Conservation (phyloP, 2,888 invertebrate genomes). For the Glyphotaelius pellucidus region DNA sequence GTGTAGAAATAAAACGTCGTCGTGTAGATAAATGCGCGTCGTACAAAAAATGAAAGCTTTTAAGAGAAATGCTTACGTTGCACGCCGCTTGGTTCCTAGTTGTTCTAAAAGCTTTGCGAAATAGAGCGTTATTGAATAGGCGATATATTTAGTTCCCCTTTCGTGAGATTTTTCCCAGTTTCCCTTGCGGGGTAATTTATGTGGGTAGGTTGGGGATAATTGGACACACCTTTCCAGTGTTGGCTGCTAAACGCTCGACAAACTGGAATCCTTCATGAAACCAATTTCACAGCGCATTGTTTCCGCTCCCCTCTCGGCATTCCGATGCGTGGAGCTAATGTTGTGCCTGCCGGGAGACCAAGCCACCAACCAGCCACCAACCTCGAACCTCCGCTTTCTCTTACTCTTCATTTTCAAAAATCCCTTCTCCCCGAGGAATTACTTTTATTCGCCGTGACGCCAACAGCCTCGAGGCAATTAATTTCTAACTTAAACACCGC, state of each 20-base stretch:
- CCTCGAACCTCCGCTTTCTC: slow-evolving; percentile 30
- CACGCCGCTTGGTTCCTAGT: not conserved
- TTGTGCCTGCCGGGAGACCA: not conserved
- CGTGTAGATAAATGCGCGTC: not conserved
- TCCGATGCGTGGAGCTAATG: slow-evolving; percentile 39
- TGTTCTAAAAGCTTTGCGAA: not conserved
- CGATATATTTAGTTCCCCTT: slow-evolving; percentile 47
- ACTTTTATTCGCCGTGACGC: slow-evolving; percentile 32
- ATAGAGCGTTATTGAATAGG: slow-evolving; percentile 18
- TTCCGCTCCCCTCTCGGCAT: slow-evolving; percentile 52
- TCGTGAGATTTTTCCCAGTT: slow-evolving; percentile 19
- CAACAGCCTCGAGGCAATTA: slow-evolving; percentile 21
- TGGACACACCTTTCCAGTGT: slow-evolving; percentile 65
- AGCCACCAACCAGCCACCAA: slow-evolving; percentile 9
- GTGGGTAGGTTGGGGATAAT: slow-evolving; percentile 60
- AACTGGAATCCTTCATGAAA: slow-evolving; percentile 56
- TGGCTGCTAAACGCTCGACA: slow-evolving; percentile 56
- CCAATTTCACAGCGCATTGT: slow-evolving; percentile 56
- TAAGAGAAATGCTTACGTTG: slow-evolving; percentile 2
- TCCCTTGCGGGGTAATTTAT: slow-evolving; percentile 60
- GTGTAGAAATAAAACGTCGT: not conserved
- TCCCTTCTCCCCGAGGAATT: slow-evolving; percentile 28
- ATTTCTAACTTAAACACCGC: slow-evolving; percentile 32
- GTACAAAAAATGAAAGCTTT: not conserved
- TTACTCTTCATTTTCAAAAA: slow-evolving; percentile 44